Evolutionary conservation across 2,113 vertebrate genomes (phyloP).

Genomic region (Salvator merianae): DNA sequence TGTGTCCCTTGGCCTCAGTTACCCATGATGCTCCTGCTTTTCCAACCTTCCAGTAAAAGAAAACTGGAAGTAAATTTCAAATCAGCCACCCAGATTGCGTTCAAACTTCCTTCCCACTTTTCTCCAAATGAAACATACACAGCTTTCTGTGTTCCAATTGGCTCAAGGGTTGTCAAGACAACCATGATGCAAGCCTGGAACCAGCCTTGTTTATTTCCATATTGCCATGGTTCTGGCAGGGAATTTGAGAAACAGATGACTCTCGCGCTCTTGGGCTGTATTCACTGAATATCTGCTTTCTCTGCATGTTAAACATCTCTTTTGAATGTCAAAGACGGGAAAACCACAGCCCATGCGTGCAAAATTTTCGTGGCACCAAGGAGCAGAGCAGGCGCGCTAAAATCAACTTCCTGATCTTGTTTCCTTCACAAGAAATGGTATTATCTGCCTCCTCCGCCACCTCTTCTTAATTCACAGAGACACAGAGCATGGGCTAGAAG

Average conservation of each 20-base stretch:
- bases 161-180: background rate
- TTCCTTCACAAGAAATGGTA: background rate
- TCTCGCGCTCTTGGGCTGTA: background rate
- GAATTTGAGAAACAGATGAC: background rate
- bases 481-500: no score
- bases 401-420: background rate
- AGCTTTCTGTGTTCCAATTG: background rate
- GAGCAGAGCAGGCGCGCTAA: background rate
- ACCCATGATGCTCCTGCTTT: background rate
- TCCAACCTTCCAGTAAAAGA: background rate
- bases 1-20: no score
- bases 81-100: background rate
- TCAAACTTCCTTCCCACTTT: background rate
- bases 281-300: background rate
- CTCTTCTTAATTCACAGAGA: no score
- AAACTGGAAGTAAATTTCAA: background rate
- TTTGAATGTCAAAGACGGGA: no score
- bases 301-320: background rate
- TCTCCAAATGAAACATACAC: background rate
- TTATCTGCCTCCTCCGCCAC: background rate
- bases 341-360: background rate
- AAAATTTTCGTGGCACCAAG: background rate
- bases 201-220: background rate
- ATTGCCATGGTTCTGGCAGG: constrained; percentile 2
- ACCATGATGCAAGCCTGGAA: background rate